Evolutionary conservation across 2,888 invertebrate genomes (phyloP).

Genomic region (Calameuta pallipes): DNA sequence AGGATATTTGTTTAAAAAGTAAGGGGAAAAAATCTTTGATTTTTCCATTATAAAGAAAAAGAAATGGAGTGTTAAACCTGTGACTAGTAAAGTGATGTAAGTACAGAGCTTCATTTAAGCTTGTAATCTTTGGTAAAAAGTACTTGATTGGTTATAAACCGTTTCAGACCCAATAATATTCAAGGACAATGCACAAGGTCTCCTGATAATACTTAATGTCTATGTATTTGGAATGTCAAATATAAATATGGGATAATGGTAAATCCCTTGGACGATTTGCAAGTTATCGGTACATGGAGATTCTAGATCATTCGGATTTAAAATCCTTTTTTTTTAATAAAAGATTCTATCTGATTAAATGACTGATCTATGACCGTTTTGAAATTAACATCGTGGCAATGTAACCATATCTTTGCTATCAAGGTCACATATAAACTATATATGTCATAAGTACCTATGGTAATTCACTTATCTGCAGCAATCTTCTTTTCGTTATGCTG

Average conservation of each 20-base stretch:
- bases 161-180: neutral
- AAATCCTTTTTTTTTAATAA: neutral
- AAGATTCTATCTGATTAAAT: neutral
- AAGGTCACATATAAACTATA: neutral
- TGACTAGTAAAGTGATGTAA: neutral
- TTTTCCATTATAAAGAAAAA: neutral
- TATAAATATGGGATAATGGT: neutral
- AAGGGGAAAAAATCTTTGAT: neutral
- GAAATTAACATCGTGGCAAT: neutral
- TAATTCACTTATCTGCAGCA: neutral
- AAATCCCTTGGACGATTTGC: neutral
- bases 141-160: slow-evolving; percentile 4
- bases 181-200: neutral
- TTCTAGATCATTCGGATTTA: neutral
- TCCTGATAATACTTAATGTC: neutral
- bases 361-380: neutral
- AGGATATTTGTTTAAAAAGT: neutral
- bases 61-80: neutral
- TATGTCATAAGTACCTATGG: neutral
- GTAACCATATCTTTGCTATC: neutral
- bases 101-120: neutral
- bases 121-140: slow-evolving; percentile 33
- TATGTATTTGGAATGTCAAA: neutral
- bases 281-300: neutral
- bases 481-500: slow-evolving; percentile 46